Evolutionary conservation across 2,113 vertebrate species (phyloP), one percentile per base, ranked within the genome.

Genomic region (Talpa occidentalis): DNA sequence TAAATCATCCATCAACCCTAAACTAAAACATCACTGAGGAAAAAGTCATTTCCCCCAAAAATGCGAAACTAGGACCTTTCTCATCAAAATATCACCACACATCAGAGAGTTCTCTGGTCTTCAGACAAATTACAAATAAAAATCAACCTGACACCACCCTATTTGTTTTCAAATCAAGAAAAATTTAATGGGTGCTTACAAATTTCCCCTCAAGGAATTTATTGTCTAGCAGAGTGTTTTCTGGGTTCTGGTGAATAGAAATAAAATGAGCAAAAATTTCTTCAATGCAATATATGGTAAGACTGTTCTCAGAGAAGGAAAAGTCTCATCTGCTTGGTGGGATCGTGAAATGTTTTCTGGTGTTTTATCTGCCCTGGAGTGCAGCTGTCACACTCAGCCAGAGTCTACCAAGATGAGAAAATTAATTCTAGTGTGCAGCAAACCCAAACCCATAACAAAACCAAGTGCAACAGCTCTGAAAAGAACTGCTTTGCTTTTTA

Each of bases 11-110:
- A 56, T 26, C 52, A 40, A 66, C 69, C 81, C 91, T 93, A 81
- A 12, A 5, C 94, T 92, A 77, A 95, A 97, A 0, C 0, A 89
- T 77, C 74, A 69, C 47, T 12, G 52, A 70, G 88, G 40, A 52
- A 93, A 76, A 93, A 95, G 32, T 42, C 78, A 86, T 69, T 95
- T 96, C 96, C 94, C 94, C 93, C 93, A 94, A 97, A 96, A 69
- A 85, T 82, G 77, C 84, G 94, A 83, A 82, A 82, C 44, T 44
- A 67, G 42, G 42, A 64, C 49, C 56, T 52, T 91, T 81, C 64
- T 93, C 94, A 76, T 49, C 81, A 93, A 96, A 83, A 90, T 95
- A 73, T n/a, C n/a, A 62, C 56, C 52, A n/a, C 30, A 9, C 28
- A 22, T 80, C 69, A 87, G 82, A 94, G 49, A 60, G 19, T 82